Base-by-base conservation (phyloP, 2,113 vertebrate species). In the Nothocercus julius region DNA sequence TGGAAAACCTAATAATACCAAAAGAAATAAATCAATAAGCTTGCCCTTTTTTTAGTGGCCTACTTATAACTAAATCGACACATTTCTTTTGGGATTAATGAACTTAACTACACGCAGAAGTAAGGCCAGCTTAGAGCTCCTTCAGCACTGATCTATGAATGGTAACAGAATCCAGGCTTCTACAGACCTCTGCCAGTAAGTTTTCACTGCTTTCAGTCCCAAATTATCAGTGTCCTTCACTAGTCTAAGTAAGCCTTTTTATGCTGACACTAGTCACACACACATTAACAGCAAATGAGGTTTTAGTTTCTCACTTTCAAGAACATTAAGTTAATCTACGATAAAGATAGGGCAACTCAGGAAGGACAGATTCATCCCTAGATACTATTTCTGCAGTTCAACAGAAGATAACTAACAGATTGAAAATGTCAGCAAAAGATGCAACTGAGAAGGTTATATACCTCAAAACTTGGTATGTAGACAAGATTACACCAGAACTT, bases 401-500 rank as follows among this genome's bases (percentile, higher is more conserved):
- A 28, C 25, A 12, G 40, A 70, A 83, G 49, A 62, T 84, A 90
- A 91, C 94, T 87, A 96, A 61, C 51, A 53, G 88, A 84, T 66
- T 82, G 76, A 83, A 96, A 95, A 97, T 95, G 92, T 90, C 93
- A 85, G n/a, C 51, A 53, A 19, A 90, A 78, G 76, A 87, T 38
- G 34, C 88, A 68, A 81, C 25, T 14, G 81, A 70, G 18, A 85
- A 1, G 13, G 27, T 70, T 47, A 49, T 1, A 1, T 63, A 67
- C 74, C 88, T 77, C 56, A 47, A 75, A 66, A 82, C 22, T 88
- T 62, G 25, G 1, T 53, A 95, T 58, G 67, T 6, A 75, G 30
- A 58, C 32, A 58, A 58, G 16, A 85, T 12, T 28, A 75, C 6
- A 74, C 11, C n/a, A 89, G 15, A 56, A 32, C 54, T 63, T 54